Conservation (phyloP, 2,888 invertebrate species). For the Amphiduros pacificus region DNA sequence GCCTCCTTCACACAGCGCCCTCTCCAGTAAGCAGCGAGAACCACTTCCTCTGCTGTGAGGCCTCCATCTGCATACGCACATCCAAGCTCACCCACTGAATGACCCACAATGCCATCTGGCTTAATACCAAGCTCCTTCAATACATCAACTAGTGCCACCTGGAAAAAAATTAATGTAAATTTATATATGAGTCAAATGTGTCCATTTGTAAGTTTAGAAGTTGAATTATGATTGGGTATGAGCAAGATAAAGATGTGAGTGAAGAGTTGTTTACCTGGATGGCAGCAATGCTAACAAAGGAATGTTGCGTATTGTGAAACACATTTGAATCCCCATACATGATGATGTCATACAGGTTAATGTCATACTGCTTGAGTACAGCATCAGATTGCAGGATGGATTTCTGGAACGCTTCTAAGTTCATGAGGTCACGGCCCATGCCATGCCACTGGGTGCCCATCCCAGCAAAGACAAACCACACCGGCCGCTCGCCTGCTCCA, state of each 20-base stretch:
- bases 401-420: slow-evolving; percentile 77
- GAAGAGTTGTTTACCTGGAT: slow-evolving; percentile 87
- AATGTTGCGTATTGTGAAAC: slow-evolving; percentile 84
- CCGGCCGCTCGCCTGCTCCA: slow-evolving; percentile 70
- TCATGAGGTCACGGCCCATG: slow-evolving; percentile 87
- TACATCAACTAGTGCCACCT: slow-evolving; percentile 90
- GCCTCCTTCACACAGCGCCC: slow-evolving; percentile 57
- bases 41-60: slow-evolving; percentile 90
- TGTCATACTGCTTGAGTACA: slow-evolving; percentile 74
- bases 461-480: slow-evolving; percentile 93
- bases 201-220: too few relatives aligned
- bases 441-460: slow-evolving; percentile 99
- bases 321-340: slow-evolving; percentile 75
- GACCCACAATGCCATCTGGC: slow-evolving; percentile 94
- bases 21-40: slow-evolving; percentile 91
- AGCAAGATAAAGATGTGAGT: too few relatives aligned
- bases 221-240: too few relatives aligned
- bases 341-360: slow-evolving; percentile 82
- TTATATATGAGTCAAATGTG: too few relatives aligned
- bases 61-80: slow-evolving; percentile 98
- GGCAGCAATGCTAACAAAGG: slow-evolving; percentile 92
- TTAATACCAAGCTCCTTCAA: slow-evolving; percentile 73
- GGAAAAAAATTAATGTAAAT: too few relatives aligned
- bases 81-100: slow-evolving; percentile 91
- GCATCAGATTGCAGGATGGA: slow-evolving; percentile 78